Percentiles rank a stretch among this genome's conserved stretches.
These are phyloP conservation scores for Perdita meconis DNA, from an alignment of 2,888 invertebrate species.

Conservation along the genomic window DNA sequence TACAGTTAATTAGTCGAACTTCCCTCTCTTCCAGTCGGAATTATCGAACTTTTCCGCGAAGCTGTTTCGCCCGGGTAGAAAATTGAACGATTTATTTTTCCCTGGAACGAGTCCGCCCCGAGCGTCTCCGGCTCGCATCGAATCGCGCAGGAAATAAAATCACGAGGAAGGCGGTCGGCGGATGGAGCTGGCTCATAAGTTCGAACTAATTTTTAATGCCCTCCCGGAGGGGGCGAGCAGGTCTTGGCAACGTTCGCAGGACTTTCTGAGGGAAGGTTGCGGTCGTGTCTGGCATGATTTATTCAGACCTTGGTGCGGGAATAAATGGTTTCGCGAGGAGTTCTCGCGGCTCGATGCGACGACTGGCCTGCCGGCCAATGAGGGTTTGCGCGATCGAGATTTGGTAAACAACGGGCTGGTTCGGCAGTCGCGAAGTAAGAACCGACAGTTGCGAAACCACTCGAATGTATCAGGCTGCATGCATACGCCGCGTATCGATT, in stretches of 20 bases:
- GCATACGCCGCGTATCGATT: slow-evolving; percentile 42
- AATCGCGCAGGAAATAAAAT: slow-evolving; percentile 38
- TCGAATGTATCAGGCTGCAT: not conserved
- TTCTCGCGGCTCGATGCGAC: slow-evolving; percentile 39
- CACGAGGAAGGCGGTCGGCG: not conserved
- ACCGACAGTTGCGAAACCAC: not conserved
- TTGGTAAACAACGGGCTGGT: slow-evolving; percentile 62
- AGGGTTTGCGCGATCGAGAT: slow-evolving; percentile 60
- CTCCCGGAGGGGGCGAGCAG: slow-evolving; percentile 24
- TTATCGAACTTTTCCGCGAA: slow-evolving; percentile 2
- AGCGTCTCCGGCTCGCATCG: not conserved
- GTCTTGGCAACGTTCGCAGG: slow-evolving; percentile 40
- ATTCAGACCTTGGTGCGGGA: slow-evolving; percentile 58
- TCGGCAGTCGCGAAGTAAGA: slow-evolving; percentile 33
- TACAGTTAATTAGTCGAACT: slow-evolving; percentile 10
- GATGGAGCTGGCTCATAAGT: slow-evolving; percentile 42
- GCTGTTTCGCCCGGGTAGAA: not conserved
- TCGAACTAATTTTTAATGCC: slow-evolving; percentile 67
- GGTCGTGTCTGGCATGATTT: slow-evolving; percentile 59
- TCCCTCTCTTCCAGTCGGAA: not conserved
- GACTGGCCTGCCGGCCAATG: too few relatives aligned
- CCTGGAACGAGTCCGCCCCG: not conserved
- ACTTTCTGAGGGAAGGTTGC: slow-evolving; percentile 39
- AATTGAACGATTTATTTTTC: slow-evolving; percentile 27
- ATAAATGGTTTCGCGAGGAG: slow-evolving; percentile 53